Percentiles rank a stretch among this genome's conserved stretches.
These are phyloP conservation scores for Tipula helvola DNA, from an alignment of 2,888 invertebrate genomes.

Conservation along the genomic window DNA sequence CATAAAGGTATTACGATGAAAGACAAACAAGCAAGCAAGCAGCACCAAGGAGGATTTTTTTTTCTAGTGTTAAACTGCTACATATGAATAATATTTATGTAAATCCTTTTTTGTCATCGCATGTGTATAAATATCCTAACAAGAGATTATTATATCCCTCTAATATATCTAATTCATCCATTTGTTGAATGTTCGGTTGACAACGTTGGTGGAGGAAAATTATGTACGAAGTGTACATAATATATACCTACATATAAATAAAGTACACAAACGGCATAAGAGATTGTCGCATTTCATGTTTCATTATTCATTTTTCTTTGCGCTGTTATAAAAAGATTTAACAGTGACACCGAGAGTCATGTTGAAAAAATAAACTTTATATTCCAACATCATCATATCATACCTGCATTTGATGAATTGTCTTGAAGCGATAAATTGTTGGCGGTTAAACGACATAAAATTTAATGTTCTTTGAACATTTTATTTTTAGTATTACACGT, in stretches of 20 bases:
- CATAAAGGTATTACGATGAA: neutral
- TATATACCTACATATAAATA: too few relatives aligned
- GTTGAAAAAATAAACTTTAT: neutral
- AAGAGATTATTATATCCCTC: neutral
- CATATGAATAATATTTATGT: neutral
- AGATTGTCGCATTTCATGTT: neutral
- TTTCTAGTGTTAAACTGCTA: neutral
- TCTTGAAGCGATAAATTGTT: neutral
- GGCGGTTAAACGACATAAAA: neutral
- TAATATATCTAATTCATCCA: neutral
- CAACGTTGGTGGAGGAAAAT: neutral
- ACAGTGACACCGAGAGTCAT: conserved; percentile 4
- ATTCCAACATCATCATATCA: neutral
- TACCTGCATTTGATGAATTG: neutral
- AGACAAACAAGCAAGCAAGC: neutral
- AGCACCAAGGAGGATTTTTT: neutral
- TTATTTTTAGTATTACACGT: neutral
- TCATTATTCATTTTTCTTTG: neutral
- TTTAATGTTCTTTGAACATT: neutral
- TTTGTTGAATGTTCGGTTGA: neutral
- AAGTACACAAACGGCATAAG: too few relatives aligned
- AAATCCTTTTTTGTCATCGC: neutral
- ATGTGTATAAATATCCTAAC: neutral
- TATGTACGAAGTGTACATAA: neutral
- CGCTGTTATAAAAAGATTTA: neutral